phyloP scores from a whole-genome alignment of 2,113 vertebrate species.

The Reinhardtius hippoglossoides region DNA sequence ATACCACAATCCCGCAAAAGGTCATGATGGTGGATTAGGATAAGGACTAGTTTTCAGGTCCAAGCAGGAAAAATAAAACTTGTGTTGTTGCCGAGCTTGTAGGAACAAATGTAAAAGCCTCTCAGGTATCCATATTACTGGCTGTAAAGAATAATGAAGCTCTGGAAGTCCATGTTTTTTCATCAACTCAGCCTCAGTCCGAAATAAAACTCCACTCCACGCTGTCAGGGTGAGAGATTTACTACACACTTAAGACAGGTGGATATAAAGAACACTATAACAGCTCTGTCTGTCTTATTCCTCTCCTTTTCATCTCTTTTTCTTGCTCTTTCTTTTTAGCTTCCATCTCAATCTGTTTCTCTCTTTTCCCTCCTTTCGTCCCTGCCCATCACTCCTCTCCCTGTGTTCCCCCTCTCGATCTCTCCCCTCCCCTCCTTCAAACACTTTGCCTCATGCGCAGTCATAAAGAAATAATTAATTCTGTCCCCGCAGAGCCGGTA shows the following conservation, averaged over 20 bases:
- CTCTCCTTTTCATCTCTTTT: slow-evolving; percentile 30
- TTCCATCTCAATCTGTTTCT: slow-evolving; percentile 8
- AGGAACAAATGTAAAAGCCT: slow-evolving; percentile 31
- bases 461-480: slow-evolving; percentile 79
- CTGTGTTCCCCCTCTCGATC: slow-evolving; percentile 29
- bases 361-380: slow-evolving; percentile 14
- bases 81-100: slow-evolving; percentile 19
- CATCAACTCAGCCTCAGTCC: slow-evolving; percentile 17
- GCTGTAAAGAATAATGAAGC: slow-evolving; percentile 13
- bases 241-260: slow-evolving; percentile 42
- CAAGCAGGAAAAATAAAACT: slow-evolving; percentile 6
- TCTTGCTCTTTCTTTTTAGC: neutral
- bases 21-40: slow-evolving; percentile 7
- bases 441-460: slow-evolving; percentile 60
- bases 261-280: slow-evolving; percentile 20
- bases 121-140: slow-evolving; percentile 20
- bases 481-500: slow-evolving; percentile 59
- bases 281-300: slow-evolving; percentile 28
- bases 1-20: slow-evolving; percentile 43
- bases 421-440: slow-evolving; percentile 44
- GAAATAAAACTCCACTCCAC: slow-evolving; percentile 37
- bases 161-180: slow-evolving; percentile 4
- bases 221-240: slow-evolving; percentile 33
- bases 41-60: slow-evolving; percentile 26
- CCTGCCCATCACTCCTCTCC: slow-evolving; percentile 44